Conservation (phyloP, 2,113 vertebrate genomes). For the Pygoscelis antarcticus region DNA sequence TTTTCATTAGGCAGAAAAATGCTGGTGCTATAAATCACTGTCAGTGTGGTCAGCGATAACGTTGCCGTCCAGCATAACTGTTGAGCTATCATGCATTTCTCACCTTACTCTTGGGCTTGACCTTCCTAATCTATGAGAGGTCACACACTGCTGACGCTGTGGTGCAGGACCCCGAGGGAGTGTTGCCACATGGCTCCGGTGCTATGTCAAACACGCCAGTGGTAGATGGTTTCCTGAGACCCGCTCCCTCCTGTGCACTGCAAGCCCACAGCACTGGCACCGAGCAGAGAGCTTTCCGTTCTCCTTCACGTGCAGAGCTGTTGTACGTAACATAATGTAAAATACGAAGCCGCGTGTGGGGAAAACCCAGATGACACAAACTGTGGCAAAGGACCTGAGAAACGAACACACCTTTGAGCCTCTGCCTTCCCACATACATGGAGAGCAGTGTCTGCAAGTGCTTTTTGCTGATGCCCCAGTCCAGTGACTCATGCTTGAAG, state of each 20-base stretch:
- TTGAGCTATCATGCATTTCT: background rate
- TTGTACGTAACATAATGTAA: background rate
- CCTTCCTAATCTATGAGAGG: background rate
- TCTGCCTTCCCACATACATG: background rate
- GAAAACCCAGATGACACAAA: background rate
- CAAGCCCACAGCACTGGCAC: background rate
- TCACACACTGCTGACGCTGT: background rate
- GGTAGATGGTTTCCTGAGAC: background rate
- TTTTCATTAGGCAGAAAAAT: background rate
- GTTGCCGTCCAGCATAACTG: accelerated
- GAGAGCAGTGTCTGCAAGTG: accelerated
- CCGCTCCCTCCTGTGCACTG: accelerated
- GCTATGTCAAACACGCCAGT: accelerated
- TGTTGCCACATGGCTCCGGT: background rate
- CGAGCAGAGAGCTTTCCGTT: background rate
- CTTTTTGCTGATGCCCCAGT: background rate
- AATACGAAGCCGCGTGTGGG: background rate
- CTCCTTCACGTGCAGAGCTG: background rate
- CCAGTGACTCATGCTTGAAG: background rate
- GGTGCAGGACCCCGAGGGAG: background rate
- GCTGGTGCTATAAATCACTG: background rate
- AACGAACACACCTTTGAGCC: background rate
- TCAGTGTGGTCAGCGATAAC: accelerated
- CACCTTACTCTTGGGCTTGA: background rate
- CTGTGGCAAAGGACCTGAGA: background rate